Percentiles rank a stretch among this genome's conserved stretches.
Conservation (phyloP, 2,888 invertebrate species). For the Hydraecia micacea region DNA sequence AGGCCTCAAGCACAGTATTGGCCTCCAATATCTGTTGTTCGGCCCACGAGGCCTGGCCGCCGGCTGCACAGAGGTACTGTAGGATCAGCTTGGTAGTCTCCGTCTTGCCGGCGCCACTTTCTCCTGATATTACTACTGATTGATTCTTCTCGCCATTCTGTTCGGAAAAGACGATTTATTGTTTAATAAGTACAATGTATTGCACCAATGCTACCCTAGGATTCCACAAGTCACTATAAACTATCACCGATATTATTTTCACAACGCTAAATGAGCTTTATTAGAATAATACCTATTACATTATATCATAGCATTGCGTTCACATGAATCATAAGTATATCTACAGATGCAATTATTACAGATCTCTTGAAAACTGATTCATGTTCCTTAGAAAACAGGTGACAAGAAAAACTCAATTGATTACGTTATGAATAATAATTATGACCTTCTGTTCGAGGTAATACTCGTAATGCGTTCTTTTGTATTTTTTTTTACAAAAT, state of each 20-base stretch:
- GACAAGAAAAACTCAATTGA: slow-evolving; percentile 13
- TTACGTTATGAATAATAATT: slow-evolving; percentile 1
- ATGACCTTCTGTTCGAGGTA: neutral
- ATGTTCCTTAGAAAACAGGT: slow-evolving; percentile 35
- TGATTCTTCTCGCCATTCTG: slow-evolving; percentile 91
- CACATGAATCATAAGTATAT: slow-evolving; percentile 55
- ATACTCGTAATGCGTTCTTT: neutral
- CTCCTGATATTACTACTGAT: slow-evolving; percentile 97
- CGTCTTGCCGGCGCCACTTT: slow-evolving; percentile 98
- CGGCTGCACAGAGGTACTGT: slow-evolving; percentile 97
- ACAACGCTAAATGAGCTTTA: neutral
- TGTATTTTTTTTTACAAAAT: neutral
- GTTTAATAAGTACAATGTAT: neutral
- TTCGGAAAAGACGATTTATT: slow-evolving; percentile 13
- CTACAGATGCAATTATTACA: slow-evolving; percentile 9
- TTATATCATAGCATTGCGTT: neutral
- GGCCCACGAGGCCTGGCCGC: slow-evolving; percentile 95
- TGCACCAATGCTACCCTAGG: neutral
- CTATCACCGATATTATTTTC: neutral
- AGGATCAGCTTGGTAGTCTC: slow-evolving; percentile 97
- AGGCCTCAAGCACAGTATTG: slow-evolving; percentile 97
- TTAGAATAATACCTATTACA: neutral
- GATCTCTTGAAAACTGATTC: slow-evolving; percentile 46
- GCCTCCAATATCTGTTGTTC: slow-evolving; percentile 98
- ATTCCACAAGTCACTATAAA: neutral